Percentiles rank a stretch among this genome's conserved stretches.
Evolutionary conservation across 2,797 vertebrate genomes (phyloP).

Genomic region (Sylvia borin): DNA sequence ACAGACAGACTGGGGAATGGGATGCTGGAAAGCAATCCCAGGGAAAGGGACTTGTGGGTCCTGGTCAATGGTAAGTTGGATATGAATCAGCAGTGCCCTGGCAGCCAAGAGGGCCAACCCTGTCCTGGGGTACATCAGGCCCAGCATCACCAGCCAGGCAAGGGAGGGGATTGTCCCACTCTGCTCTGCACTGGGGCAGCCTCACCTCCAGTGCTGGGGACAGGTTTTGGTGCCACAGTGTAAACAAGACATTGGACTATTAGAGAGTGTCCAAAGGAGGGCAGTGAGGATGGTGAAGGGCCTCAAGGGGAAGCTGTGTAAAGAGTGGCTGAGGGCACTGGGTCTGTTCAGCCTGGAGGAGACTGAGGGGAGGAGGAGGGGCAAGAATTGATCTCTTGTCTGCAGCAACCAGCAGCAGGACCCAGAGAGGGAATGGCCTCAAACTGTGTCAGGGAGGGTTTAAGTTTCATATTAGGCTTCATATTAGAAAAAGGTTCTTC

Average conservation of each 20-base stretch:
- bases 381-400: not conserved
- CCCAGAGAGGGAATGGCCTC: accelerated
- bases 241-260: not conserved
- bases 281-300: not conserved
- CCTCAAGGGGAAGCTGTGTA: accelerated
- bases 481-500: accelerated
- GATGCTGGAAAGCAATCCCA: no score
- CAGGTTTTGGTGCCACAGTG: not conserved
- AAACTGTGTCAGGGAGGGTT: accelerated
- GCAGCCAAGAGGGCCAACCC: not conserved
- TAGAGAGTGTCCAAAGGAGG: not conserved
- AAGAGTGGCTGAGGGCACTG: not conserved
- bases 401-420: not conserved
- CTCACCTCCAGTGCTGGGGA: not conserved
- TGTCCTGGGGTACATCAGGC: not conserved
- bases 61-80: not conserved
- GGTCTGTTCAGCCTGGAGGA: not conserved
- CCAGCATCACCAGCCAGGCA: not conserved
- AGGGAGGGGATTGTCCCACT: not conserved
- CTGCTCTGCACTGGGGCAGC: not conserved
- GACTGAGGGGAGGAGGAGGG: not conserved
- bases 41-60: no score
- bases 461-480: accelerated
- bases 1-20: not conserved
- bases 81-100: not conserved